These are phyloP conservation scores for Poecilobothrus nobilitatus DNA, from an alignment of 2,888 invertebrate species.

Conservation along the genomic window DNA sequence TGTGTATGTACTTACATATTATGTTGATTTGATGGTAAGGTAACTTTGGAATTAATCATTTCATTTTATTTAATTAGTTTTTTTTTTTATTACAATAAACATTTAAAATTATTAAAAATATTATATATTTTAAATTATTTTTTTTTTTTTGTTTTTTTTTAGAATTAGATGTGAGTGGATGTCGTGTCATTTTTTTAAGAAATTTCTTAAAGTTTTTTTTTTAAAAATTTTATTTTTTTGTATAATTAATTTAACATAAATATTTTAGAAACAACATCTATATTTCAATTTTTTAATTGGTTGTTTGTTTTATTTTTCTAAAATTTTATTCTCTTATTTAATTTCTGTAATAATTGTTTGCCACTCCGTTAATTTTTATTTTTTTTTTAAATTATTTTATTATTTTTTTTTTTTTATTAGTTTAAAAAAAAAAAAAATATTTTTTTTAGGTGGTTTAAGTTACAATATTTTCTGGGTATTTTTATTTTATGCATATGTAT, in stretches of 20 bases:
- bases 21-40: no score
- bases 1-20: no score
- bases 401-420: background rate
- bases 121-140: no score
- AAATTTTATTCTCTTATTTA: background rate
- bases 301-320: background rate
- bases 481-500: background rate
- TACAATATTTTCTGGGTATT: no score
- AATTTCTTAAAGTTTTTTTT: background rate
- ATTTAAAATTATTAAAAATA: no score
- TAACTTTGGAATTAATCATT: no score
- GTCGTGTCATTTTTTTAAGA: no score
- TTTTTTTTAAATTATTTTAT: background rate
- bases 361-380: background rate
- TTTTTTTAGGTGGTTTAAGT: conserved; percentile 6
- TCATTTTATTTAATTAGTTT: no score
- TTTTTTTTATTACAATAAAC: no score
- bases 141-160: no score
- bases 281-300: background rate
- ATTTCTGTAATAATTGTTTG: background rate
- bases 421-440: background rate
- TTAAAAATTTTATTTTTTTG: background rate
- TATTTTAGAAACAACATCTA: background rate
- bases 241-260: background rate
- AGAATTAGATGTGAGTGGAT: no score